These are phyloP conservation scores for Meliscaeva auricollis DNA, from an alignment of 2,888 invertebrate species.

Conservation along the genomic window DNA sequence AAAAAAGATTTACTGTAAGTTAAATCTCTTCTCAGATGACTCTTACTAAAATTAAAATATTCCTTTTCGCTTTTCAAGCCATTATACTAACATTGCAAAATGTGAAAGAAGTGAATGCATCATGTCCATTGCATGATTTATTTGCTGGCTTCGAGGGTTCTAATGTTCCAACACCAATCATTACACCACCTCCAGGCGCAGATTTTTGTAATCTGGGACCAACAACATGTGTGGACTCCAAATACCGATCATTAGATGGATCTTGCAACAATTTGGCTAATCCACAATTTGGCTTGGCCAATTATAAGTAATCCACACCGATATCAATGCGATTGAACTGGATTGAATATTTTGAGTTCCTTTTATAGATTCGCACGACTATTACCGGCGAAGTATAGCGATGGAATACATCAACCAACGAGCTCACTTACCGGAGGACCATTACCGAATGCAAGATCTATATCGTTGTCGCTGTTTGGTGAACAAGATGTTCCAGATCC, in stretches of 20 bases:
- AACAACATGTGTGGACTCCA: conserved; percentile 80
- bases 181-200: conserved; percentile 78
- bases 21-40: background rate
- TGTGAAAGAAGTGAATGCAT: conserved; percentile 60
- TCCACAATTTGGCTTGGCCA: conserved; percentile 92
- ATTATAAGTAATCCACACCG: conserved; percentile 85
- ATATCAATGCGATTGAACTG: too few species aligned
- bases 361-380: conserved; percentile 83
- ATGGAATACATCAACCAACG: conserved; percentile 86
- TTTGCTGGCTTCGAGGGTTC: conserved; percentile 73
- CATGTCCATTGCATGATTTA: conserved; percentile 77
- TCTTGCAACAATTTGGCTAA: conserved; percentile 96
- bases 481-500: conserved; percentile 89
- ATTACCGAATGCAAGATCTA: conserved; percentile 88
- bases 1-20: background rate
- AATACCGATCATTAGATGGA: conserved; percentile 93
- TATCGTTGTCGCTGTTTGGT: conserved; percentile 89
- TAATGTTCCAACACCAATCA: conserved; percentile 73
- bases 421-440: conserved; percentile 87
- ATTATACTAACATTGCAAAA: background rate
- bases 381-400: conserved; percentile 84
- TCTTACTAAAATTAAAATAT: background rate
- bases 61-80: conserved; percentile 31
- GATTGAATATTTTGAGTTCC: background rate
- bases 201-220: conserved; percentile 80